Evolutionary conservation across 1,140 invertebrate genomes (phyloP).

Genomic region (Penaeus japonicus): DNA sequence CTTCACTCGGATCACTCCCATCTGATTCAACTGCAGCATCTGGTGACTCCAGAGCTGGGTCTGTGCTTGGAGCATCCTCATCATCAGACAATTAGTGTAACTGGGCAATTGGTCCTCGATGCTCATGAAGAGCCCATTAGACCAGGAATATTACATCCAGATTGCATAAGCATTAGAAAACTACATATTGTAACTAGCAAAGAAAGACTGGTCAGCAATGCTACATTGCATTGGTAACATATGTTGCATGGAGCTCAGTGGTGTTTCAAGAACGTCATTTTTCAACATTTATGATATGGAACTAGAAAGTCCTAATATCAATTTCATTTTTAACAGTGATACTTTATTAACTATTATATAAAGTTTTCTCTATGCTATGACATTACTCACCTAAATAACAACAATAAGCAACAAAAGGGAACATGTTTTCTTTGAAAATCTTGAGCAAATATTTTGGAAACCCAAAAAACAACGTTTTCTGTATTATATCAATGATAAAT

Average conservation of each 20-base stretch:
- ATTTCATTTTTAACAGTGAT: no score
- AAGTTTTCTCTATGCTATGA: no score
- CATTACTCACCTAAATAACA: background rate
- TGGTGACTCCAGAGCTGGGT: slow-evolving; percentile 2
- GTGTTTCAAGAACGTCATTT: no score
- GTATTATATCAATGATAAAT: background rate
- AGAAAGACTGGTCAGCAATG: background rate
- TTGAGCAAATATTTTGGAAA: background rate
- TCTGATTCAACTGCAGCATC: slow-evolving; percentile 1
- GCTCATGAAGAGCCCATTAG: background rate
- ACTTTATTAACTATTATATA: no score
- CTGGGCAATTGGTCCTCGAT: background rate
- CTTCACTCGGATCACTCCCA: background rate
- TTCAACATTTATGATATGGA: no score
- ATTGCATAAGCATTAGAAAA: background rate
- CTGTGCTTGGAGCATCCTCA: background rate
- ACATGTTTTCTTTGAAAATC: no score
- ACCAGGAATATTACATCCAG: background rate
- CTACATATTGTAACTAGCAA: background rate
- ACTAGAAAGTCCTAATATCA: no score
- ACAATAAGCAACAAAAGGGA: background rate
- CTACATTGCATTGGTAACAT: no score
- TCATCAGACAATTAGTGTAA: background rate
- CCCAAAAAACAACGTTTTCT: slow-evolving; percentile 6
- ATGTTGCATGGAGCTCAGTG: no score